A percentile compares a stretch with the other conserved stretches of the same genome.
Conservation (phyloP, 2,113 vertebrate genomes). For the Callopanchax toddi region DNA sequence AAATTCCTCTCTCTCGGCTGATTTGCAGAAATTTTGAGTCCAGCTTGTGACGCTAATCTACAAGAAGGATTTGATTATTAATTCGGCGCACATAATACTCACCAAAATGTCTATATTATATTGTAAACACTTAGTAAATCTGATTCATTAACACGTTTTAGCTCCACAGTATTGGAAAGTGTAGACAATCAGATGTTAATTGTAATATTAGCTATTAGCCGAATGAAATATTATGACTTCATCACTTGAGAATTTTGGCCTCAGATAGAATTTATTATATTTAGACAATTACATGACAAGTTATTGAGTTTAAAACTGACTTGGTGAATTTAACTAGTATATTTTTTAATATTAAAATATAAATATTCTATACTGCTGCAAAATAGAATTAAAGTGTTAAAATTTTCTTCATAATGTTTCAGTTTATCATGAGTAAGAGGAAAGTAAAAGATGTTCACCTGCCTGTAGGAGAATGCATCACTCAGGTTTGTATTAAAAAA, state of each 20-base stretch:
- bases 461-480: conserved; percentile 79
- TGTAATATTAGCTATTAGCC: no score
- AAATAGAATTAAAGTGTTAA: no score
- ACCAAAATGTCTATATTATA: neutral
- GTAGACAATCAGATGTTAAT: no score
- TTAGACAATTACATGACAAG: neutral
- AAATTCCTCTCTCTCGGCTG: accelerated
- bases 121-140: neutral
- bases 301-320: neutral
- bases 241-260: no score
- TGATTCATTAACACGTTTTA: neutral
- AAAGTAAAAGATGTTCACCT: conserved; percentile 77
- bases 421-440: conserved; percentile 74
- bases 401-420: conserved; percentile 2
- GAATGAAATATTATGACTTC: no score
- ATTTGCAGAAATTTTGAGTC: accelerated
- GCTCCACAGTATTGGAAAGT: no score
- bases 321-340: no score
- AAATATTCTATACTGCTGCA: no score
- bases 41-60: neutral
- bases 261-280: neutral
- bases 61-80: neutral
- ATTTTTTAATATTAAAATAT: no score
- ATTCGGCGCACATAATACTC: conserved; percentile 9
- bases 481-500: conserved; percentile 80